Evolutionary conservation across 1,140 invertebrate genomes (phyloP), one percentile per base, ranked within the genome.

Genomic region (Nixonia krombeini): DNA sequence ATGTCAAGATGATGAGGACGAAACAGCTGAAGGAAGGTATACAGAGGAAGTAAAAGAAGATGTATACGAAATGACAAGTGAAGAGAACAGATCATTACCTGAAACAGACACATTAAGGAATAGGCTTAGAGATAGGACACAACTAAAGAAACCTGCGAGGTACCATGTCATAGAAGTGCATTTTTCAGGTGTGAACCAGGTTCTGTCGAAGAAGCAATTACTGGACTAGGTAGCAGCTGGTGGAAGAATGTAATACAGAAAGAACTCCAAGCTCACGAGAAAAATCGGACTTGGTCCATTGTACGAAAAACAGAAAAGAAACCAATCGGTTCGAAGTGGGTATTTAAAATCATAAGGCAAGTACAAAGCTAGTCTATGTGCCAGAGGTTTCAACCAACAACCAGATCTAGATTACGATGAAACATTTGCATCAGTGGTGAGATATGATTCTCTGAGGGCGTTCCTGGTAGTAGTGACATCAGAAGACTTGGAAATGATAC

Each of bases 261-360:
- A 2, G 76, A 79, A 21, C 41, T 76, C 0, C 12, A 70, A 2
- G 63, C 66, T 1, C 57, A 73, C 10, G 28, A 58, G n/a, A 50
- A 51, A 13, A 76, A 75, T 28, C 18, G 65, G 1, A 73, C 69
- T 2, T 76, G 71, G 70, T 57, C 16, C 1, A 25, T 72, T 6
- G 71, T 79, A 8, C 57, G 76, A 1, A 53, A 49, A 18, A 64
- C 76, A 45, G 55, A 55, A 4, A 59, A 42, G 28, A 76, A 72
- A 31, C 49, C 70, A 12, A 71, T 85, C 9, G 64, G 81, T 37
- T 76, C 72, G 16, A 79, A 76, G 37, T 87, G 82, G 85, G 80
- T 87, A 4, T 85, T 80, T 44, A 80, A 73, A 28, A 42, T 61
- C 5, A 3, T 8, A 5, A 0, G 16, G 1, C 8, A 29, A 29